Evolutionary conservation across 2,113 vertebrate species (phyloP).

Genomic region (Hippocampus mohnikei): DNA sequence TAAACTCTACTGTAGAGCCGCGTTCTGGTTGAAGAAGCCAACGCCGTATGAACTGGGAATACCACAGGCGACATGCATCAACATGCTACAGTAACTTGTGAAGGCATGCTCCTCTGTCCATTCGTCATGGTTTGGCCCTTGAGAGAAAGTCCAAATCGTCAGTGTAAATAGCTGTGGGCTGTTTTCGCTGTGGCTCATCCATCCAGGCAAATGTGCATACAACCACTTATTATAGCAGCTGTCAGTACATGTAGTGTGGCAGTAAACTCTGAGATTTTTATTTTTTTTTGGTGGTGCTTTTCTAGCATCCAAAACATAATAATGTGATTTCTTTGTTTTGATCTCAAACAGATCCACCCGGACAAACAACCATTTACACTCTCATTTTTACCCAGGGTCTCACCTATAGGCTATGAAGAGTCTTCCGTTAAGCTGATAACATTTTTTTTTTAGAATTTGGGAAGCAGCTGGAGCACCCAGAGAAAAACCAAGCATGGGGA

Average conservation of each 20-base stretch:
- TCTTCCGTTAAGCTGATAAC: no score
- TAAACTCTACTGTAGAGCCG: slow-evolving; percentile 49
- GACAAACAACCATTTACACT: no score
- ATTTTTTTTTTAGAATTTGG: no score
- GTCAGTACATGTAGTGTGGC: slow-evolving; percentile 16
- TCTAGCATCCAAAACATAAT: background rate
- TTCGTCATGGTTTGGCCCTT: slow-evolving; percentile 49
- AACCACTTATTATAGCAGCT: slow-evolving; percentile 17
- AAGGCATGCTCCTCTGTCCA: slow-evolving; percentile 37
- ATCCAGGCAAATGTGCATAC: slow-evolving; percentile 28
- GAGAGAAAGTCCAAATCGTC: slow-evolving; percentile 36
- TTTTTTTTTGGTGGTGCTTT: background rate
- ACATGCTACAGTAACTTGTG: slow-evolving; percentile 17
- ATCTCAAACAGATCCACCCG: background rate
- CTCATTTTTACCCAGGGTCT: no score
- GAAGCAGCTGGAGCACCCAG: no score
- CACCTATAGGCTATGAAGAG: no score
- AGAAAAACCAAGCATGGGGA: no score
- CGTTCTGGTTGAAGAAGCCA: slow-evolving; percentile 34
- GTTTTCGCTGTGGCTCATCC: slow-evolving; percentile 37
- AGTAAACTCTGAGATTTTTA: background rate
- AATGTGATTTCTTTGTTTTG: background rate
- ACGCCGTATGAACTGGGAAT: slow-evolving; percentile 48
- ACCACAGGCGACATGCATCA: slow-evolving; percentile 25
- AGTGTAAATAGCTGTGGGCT: slow-evolving; percentile 50